These are phyloP conservation scores for Brachionus asplanchnoidis DNA, from an alignment of 1,140 invertebrate species.

Conservation along the genomic window DNA sequence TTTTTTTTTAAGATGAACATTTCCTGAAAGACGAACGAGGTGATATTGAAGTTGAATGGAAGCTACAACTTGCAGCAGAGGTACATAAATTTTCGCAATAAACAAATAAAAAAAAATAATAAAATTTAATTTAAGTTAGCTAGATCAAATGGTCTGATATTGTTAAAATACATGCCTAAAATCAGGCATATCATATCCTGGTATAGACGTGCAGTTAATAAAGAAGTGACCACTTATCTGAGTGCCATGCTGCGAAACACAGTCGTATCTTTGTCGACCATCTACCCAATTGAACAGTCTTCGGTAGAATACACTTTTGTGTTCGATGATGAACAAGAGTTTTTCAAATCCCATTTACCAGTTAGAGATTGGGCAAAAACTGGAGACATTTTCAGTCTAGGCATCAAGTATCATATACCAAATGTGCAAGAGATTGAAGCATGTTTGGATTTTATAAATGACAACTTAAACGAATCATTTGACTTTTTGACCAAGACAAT, in stretches of 20 bases:
- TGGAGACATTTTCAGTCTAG: constrained; percentile 64
- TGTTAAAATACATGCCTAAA: constrained; percentile 64
- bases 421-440: constrained; percentile 65
- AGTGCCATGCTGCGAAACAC: constrained; percentile 59
- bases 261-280: constrained; percentile 61
- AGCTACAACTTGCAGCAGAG: constrained; percentile 69
- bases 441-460: constrained; percentile 61
- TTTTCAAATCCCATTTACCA: constrained; percentile 68
- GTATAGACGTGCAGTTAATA: constrained; percentile 63
- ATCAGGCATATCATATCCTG: constrained; percentile 64
- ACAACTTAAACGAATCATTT: background rate
- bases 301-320: constrained; percentile 58
- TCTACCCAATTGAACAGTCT: constrained; percentile 65
- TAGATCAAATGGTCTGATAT: constrained; percentile 61
- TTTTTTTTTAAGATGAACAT: constrained; percentile 56
- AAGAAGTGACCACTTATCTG: constrained; percentile 62
- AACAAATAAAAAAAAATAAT: background rate
- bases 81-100: constrained; percentile 51
- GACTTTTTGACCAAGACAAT: background rate
- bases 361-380: constrained; percentile 75
- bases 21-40: constrained; percentile 67
- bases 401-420: constrained; percentile 73
- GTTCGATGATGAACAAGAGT: constrained; percentile 61
- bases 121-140: constrained; percentile 56
- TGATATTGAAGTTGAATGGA: constrained; percentile 73